phyloP scores from a whole-genome alignment of 2,888 invertebrate genomes.

The Willowsia nigromaculata region DNA sequence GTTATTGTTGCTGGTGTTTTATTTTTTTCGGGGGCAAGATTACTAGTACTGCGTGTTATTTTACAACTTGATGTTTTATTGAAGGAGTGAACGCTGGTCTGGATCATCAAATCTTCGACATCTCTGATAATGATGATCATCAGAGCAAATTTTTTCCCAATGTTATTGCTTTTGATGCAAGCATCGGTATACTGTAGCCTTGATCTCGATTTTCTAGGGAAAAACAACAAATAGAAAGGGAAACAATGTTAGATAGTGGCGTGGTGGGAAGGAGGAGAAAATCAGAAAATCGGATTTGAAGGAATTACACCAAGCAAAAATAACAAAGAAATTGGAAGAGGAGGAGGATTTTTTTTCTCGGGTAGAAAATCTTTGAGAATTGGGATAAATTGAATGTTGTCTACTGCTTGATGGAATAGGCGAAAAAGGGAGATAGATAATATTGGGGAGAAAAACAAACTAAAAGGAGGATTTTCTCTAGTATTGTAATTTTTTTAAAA shows the following conservation, averaged over 20 bases:
- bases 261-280: neutral
- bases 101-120: constrained; percentile 41
- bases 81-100: constrained; percentile 22
- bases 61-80: constrained; percentile 47
- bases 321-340: constrained; percentile 40
- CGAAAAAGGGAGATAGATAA: neutral
- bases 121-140: constrained; percentile 23
- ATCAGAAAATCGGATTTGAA: constrained; percentile 67
- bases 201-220: constrained; percentile 20
- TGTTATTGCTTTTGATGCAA: constrained; percentile 43
- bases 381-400: constrained; percentile 68
- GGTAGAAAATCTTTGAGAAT: constrained; percentile 62
- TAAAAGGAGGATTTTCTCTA: constrained; percentile 30
- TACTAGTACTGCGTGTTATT: constrained; percentile 52
- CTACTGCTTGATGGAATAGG: constrained; percentile 14
- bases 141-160: constrained; percentile 50
- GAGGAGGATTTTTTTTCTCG: constrained; percentile 38
- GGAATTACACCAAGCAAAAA: constrained; percentile 66
- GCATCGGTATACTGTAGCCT: neutral
- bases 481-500: constrained; percentile 18
- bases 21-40: constrained; percentile 30
- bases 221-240: neutral
- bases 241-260: neutral
- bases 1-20: constrained; percentile 41
- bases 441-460: neutral